Conservation (phyloP, 2,113 vertebrate genomes). For the Sinocyclocheilus maitianheensis region DNA sequence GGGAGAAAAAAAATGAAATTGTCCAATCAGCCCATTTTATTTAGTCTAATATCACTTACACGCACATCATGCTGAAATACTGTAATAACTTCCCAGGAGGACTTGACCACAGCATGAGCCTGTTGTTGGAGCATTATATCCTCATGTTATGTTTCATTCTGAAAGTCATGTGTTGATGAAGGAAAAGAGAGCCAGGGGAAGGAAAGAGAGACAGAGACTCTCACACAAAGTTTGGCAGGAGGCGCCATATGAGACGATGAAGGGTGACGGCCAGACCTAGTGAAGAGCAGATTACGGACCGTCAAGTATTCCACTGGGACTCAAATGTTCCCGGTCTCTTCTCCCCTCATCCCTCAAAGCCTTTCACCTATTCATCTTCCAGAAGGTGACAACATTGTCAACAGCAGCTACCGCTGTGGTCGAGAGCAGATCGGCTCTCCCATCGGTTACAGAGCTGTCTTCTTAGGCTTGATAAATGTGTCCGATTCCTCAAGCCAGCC, state of each 20-base stretch:
- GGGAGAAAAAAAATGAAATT: neutral
- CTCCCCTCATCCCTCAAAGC: slow-evolving; percentile 27
- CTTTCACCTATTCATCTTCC: slow-evolving; percentile 38
- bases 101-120: neutral
- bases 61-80: neutral
- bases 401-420: slow-evolving; percentile 10
- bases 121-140: neutral
- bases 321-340: neutral
- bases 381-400: slow-evolving; percentile 32
- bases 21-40: neutral
- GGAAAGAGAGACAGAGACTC: neutral
- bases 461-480: slow-evolving; percentile 33
- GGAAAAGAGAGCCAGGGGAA: neutral
- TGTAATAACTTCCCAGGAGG: neutral
- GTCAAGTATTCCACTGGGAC: slow-evolving; percentile 21
- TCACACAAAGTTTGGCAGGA: slow-evolving; percentile 22
- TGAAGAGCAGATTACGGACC: slow-evolving; percentile 30
- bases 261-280: slow-evolving; percentile 21
- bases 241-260: slow-evolving; percentile 27
- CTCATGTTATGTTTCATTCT: neutral
- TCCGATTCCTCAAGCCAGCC: slow-evolving; percentile 4
- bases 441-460: slow-evolving; percentile 15
- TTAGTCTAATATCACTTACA: neutral
- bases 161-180: neutral
- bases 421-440: neutral